Percentiles rank a stretch among this genome's conserved stretches.
phyloP scores from a whole-genome alignment of 2,797 vertebrate genomes.

The Falco peregrinus region DNA sequence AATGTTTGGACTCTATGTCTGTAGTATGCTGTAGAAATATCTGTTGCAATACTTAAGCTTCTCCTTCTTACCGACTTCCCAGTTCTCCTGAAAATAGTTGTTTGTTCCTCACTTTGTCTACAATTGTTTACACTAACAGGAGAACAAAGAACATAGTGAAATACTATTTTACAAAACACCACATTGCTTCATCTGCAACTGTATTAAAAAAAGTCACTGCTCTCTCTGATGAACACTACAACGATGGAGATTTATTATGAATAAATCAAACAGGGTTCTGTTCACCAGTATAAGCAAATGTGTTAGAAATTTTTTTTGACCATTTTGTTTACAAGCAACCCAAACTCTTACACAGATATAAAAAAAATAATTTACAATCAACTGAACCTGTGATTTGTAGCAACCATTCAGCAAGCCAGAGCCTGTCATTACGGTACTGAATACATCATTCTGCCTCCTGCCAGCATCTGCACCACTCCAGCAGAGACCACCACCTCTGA shows the following conservation, averaged over 20 bases:
- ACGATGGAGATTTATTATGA: fast-evolving
- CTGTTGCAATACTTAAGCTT: not conserved
- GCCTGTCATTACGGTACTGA: conserved; percentile 61
- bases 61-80: not conserved
- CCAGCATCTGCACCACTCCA: conserved; percentile 60
- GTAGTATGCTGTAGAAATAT: not conserved
- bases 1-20: fast-evolving
- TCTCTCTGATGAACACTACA: not conserved
- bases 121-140: not conserved
- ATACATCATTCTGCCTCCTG: conserved; percentile 63
- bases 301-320: not conserved
- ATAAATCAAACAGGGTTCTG: not conserved
- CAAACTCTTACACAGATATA: not conserved
- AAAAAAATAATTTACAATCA: not conserved
- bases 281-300: not conserved
- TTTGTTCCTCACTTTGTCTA: not conserved
- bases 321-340: not conserved
- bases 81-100: not conserved
- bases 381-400: conserved; percentile 76
- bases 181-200: not conserved
- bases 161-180: not conserved
- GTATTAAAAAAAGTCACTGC: not conserved
- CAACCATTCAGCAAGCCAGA: conserved; percentile 64
- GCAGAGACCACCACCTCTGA: conserved; percentile 62
- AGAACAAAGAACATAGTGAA: not conserved